Conservation (phyloP, 2,888 invertebrate genomes). For the Diabrotica balteata region DNA sequence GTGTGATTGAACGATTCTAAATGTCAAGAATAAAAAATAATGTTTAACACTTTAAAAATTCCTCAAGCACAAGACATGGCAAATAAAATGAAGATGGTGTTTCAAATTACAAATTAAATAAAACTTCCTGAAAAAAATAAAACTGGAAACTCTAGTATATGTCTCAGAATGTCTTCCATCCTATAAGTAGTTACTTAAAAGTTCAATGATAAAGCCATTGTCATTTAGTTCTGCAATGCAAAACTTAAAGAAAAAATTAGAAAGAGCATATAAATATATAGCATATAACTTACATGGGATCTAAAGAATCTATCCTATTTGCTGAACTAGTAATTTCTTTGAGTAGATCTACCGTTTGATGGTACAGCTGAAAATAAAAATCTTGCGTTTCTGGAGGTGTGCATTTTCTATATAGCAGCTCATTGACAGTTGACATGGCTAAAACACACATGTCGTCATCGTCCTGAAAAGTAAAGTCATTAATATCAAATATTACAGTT, state of each 20-base stretch:
- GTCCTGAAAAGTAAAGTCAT: constrained; percentile 49
- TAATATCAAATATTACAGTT: neutral
- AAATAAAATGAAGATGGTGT: too few relatives aligned
- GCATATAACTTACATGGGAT: constrained; percentile 31
- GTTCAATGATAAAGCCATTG: too few relatives aligned
- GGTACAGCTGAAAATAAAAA: constrained; percentile 76
- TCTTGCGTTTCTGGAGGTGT: constrained; percentile 80
- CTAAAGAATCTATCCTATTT: constrained; percentile 33
- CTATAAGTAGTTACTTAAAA: too few relatives aligned
- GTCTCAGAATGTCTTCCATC: too few relatives aligned
- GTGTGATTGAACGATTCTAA: too few relatives aligned
- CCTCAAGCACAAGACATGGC: too few relatives aligned
- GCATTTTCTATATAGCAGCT: constrained; percentile 84
- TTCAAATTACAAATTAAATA: too few relatives aligned
- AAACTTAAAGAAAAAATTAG: neutral
- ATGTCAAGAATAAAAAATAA: too few relatives aligned
- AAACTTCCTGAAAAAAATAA: too few relatives aligned
- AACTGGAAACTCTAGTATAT: too few relatives aligned
- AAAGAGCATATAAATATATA: neutral
- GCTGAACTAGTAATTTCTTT: constrained; percentile 60
- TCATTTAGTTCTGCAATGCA: neutral
- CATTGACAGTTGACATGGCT: constrained; percentile 84
- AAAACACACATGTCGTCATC: constrained; percentile 67
- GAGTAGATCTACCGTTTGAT: constrained; percentile 68
- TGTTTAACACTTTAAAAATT: too few relatives aligned